phyloP scores from a whole-genome alignment of 2,797 vertebrate genomes.

The Meriones psammophilus region DNA sequence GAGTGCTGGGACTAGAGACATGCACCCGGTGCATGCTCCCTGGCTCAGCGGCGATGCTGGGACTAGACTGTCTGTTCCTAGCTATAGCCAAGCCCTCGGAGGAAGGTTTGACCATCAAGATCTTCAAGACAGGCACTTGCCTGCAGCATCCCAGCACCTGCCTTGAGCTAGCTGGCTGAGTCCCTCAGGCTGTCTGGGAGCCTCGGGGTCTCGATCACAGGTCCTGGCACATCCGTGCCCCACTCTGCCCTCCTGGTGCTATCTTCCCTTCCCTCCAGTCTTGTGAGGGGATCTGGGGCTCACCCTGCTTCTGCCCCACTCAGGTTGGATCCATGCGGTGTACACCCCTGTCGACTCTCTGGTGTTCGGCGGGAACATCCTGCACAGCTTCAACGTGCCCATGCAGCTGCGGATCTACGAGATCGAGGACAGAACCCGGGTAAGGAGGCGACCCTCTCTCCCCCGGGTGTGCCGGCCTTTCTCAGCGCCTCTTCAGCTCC shows the following conservation, averaged over 20 bases:
- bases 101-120: neutral
- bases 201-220: neutral
- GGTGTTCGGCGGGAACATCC: slow-evolving; percentile 98
- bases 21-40: neutral
- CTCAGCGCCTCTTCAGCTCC: neutral
- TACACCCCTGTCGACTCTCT: slow-evolving; percentile 98
- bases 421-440: slow-evolving; percentile 98
- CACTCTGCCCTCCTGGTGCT: rapidly evolving
- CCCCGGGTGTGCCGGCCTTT: slow-evolving; percentile 52
- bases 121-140: neutral
- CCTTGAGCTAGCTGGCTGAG: neutral
- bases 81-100: neutral
- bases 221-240: neutral
- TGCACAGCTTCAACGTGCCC: slow-evolving; percentile 99
- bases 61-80: neutral
- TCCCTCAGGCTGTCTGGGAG: neutral
- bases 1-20: neutral
- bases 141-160: neutral
- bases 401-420: slow-evolving; percentile 99
- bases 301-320: slow-evolving; percentile 58
- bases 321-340: slow-evolving; percentile 99
- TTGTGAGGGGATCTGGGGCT: neutral
- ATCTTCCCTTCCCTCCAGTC: neutral
- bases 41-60: neutral
- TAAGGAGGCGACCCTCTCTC: slow-evolving; percentile 86